Base-by-base conservation (phyloP, 2,113 vertebrate genomes). In the Pituophis catenifer region DNA sequence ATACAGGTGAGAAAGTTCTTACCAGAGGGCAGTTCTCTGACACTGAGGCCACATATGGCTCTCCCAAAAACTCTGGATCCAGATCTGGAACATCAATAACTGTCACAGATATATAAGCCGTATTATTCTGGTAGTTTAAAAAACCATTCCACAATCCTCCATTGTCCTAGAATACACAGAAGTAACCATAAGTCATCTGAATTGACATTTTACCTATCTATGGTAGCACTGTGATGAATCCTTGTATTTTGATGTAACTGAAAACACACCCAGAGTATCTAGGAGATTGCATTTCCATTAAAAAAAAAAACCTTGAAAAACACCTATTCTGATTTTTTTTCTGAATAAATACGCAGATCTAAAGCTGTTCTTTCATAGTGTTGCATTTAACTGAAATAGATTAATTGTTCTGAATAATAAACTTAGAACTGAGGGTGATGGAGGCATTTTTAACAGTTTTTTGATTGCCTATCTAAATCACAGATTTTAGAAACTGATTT, bases 61-160 rank as follows among this genome's bases (percentile, higher is more conserved):
- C 92, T 54, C 95, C 95, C 17, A 98, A 12, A 94, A 99, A 99
- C 90, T 94, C 17, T 2, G 99, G 99, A 86, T 98, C 95, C 23
- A 98, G 94, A 93, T 99, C 97, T 23, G 98, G 86, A 65, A 98
- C 54, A 33, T 99, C 99, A 2, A 48, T 0, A 17, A 99, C 97
- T 0, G 97, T 97, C 50, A 99, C 91, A 87, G 98, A 97, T 89
- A 98, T 96, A 90, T 95, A 98, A 38, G 94, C 93, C 0, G 10
- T 0, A 26, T 65, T 97, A 24, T 93, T 98, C 13, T 57, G 93
- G 87, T 5, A 0, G 0, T 6, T 0, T 0, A 0, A 0, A 0
- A 0, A 0, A 2, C 8, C 0, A 5, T 21, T 0, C 81, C 96
- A 95, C 0, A 0, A 0, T 86, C 98, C 98, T 0, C 98, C 98